These are phyloP conservation scores for Chunga burmeisteri DNA, from an alignment of 2,113 vertebrate species.

Conservation along the genomic window DNA sequence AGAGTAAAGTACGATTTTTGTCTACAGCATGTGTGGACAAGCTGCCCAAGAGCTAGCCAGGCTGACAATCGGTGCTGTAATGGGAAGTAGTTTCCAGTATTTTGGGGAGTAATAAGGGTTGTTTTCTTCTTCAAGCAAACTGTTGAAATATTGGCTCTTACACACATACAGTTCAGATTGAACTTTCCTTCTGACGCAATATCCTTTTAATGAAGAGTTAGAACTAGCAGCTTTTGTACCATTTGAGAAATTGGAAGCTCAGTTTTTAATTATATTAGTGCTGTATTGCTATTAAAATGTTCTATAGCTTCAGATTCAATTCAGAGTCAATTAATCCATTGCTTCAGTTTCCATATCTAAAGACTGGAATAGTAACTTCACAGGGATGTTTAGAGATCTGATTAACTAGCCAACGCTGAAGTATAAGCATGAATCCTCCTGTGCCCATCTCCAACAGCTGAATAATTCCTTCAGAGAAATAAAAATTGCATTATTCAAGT, in stretches of 20 bases:
- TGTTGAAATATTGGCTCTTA: not conserved
- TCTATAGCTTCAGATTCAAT: not conserved
- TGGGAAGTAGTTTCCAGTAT: not conserved
- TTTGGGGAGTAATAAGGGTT: not conserved
- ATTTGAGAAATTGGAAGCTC: not conserved
- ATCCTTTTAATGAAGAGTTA: not conserved
- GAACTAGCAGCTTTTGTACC: not conserved
- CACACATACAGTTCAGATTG: not conserved
- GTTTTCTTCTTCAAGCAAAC: not conserved
- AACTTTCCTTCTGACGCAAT: not conserved
- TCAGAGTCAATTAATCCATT: not conserved
- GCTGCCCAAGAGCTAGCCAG: not conserved
- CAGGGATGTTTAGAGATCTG: not conserved
- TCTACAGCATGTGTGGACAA: not conserved
- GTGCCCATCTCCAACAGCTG: not conserved
- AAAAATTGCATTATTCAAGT: not conserved
- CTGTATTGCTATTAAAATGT: not conserved
- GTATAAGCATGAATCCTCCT: not conserved
- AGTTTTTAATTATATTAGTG: not conserved
- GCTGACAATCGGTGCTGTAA: not conserved
- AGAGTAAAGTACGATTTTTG: not conserved
- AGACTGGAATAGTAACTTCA: not conserved
- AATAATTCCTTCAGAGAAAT: slow-evolving; percentile 16
- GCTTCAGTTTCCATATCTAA: not conserved
- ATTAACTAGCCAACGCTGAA: not conserved